Evolutionary conservation across 2,113 vertebrate species (phyloP).

Genomic region (Chionodraco myersi): DNA sequence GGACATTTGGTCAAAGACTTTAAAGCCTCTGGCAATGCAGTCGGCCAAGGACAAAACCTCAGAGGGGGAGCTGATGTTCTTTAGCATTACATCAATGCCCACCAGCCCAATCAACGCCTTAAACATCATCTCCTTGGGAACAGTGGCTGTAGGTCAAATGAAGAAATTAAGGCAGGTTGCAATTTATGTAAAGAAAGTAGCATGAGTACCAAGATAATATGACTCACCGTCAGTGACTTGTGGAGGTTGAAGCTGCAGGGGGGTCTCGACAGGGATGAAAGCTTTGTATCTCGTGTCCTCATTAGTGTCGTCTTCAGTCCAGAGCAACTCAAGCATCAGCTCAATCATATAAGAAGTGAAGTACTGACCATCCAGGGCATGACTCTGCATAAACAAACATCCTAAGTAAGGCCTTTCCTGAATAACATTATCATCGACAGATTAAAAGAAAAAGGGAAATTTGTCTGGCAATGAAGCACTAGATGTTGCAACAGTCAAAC

Average conservation of each 20-base stretch:
- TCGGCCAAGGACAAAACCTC: too few species aligned
- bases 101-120: too few species aligned
- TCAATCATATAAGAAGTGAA: conserved; percentile 72
- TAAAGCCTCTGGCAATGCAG: too few species aligned
- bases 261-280: conserved; percentile 76
- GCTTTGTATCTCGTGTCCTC: conserved; percentile 82
- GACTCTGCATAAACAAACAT: conserved; percentile 66
- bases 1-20: too few species aligned
- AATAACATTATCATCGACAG: not conserved
- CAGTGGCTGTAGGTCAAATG: conserved; percentile 61
- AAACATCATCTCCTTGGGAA: conserved; percentile 68
- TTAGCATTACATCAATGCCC: too few species aligned
- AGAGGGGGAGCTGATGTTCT: too few species aligned
- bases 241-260: conserved; percentile 29
- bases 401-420: not conserved
- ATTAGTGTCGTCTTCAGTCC: conserved; percentile 67
- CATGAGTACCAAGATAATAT: not conserved
- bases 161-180: not conserved
- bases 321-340: conserved; percentile 81
- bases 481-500: not conserved
- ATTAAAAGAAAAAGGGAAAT: not conserved
- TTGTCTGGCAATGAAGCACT: not conserved
- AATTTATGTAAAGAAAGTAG: too few species aligned
- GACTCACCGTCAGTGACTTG: conserved; percentile 78
- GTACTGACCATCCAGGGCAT: conserved; percentile 60